Evolutionary conservation across 2,888 invertebrate species (phyloP).

Genomic region (Norana najaformis): DNA sequence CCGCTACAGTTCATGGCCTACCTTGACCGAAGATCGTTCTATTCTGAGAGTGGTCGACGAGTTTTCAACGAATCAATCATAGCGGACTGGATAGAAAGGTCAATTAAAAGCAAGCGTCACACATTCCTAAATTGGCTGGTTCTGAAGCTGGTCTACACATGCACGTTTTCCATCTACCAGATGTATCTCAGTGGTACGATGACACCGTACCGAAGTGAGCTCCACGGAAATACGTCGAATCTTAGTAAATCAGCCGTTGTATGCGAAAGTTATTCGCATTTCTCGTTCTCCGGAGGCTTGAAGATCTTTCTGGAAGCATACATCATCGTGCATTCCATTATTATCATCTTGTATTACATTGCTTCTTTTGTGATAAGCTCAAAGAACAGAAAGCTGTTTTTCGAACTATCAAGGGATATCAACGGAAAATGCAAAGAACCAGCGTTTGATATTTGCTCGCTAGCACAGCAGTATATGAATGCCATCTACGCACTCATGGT

Average conservation of each 20-base stretch:
- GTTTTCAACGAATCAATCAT: neutral
- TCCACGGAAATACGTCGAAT: too few species aligned
- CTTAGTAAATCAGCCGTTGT: neutral
- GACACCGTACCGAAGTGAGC: too few species aligned
- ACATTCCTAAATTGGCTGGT: neutral
- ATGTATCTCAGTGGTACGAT: neutral
- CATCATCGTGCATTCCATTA: neutral
- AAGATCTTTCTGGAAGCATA: neutral
- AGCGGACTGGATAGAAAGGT: neutral
- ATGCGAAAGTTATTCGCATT: neutral
- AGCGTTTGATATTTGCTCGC: neutral
- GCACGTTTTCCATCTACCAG: constrained; percentile 15
- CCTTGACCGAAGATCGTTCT: neutral
- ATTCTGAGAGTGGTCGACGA: neutral
- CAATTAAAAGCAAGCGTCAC: neutral
- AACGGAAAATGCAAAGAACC: neutral
- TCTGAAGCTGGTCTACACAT: neutral
- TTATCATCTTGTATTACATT: neutral
- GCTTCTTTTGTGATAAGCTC: neutral
- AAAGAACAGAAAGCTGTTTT: neutral
- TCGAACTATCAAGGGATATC: neutral
- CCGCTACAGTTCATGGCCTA: neutral
- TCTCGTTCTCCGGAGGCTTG: neutral
- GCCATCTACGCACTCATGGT: neutral
- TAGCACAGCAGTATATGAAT: neutral